Percentiles rank a stretch among this genome's conserved stretches.
Evolutionary conservation across 2,888 invertebrate species (phyloP).

Genomic region (Leptopterna dolabrata): DNA sequence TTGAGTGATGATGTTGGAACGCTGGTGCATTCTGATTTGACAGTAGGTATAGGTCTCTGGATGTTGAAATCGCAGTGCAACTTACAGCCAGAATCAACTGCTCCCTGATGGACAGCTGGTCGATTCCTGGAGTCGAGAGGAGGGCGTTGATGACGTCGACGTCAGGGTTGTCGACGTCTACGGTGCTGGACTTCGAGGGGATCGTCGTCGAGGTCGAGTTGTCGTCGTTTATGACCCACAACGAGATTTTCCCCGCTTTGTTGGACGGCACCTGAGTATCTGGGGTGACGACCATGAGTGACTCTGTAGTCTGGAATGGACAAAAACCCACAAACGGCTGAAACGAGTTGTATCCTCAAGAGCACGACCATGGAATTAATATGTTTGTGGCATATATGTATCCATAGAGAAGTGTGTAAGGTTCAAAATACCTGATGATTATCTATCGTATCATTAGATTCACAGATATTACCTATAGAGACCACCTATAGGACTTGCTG

Average conservation of each 20-base stretch:
- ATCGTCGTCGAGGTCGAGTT: conserved; percentile 47
- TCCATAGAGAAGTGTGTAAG: not conserved
- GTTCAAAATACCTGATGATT: too few species aligned
- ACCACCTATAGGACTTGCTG: too few species aligned
- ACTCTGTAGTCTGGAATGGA: not conserved
- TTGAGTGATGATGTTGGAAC: too few species aligned
- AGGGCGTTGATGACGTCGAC: conserved; percentile 60
- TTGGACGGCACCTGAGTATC: not conserved
- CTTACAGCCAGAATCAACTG: conserved; percentile 61
- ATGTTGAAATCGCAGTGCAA: too few species aligned
- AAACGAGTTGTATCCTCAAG: not conserved
- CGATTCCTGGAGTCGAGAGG: conserved; percentile 58
- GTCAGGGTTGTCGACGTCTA: conserved; percentile 53
- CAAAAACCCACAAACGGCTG: not conserved
- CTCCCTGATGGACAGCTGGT: conserved; percentile 57
- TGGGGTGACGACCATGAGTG: not conserved
- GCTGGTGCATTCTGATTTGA: too few species aligned
- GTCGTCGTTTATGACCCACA: conserved; percentile 61
- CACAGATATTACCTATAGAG: too few species aligned
- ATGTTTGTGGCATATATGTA: not conserved
- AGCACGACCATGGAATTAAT: not conserved
- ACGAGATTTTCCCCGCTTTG: conserved; percentile 61
- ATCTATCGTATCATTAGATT: too few species aligned
- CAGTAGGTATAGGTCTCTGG: too few species aligned
- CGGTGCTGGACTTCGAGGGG: conserved; percentile 37